These are phyloP conservation scores for Aplodontia rufa DNA, from an alignment of 2,113 vertebrate genomes.

Conservation along the genomic window DNA sequence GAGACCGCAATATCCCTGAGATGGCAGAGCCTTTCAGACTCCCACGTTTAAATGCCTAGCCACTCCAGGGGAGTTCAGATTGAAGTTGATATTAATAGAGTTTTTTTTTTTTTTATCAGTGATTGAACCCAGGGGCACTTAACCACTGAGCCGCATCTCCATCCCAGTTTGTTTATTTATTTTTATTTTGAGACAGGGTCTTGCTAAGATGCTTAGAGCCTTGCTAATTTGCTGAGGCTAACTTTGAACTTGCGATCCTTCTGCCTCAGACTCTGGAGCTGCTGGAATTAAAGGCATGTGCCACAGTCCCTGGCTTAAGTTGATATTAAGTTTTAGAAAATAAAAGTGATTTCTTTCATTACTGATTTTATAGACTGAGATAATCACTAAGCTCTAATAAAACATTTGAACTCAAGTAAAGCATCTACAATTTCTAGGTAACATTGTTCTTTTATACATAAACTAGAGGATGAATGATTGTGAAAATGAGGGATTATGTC, in stretches of 20 bases:
- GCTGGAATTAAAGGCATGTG: no score
- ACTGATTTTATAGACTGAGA: neutral
- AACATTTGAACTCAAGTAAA: neutral
- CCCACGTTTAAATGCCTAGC: neutral
- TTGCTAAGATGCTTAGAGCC: no score
- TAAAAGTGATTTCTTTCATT: neutral
- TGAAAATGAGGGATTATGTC: neutral
- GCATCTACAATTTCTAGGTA: neutral
- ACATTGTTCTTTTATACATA: neutral
- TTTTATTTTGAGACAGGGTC: no score
- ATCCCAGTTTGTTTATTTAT: no score
- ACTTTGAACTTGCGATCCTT: no score
- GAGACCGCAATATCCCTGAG: neutral
- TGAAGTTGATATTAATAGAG: neutral
- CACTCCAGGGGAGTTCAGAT: neutral
- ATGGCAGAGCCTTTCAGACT: neutral
- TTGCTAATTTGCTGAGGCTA: no score
- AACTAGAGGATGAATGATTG: neutral
- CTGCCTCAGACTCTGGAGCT: no score
- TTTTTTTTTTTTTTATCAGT: no score
- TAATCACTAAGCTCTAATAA: neutral
- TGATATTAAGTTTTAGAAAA: neutral
- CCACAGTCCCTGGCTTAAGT: no score
- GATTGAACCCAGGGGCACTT: no score
- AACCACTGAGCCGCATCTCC: no score